Evolutionary conservation across 2,797 vertebrate species (phyloP), one percentile per base, ranked within the genome.

Genomic region (Trematomus bernacchii): DNA sequence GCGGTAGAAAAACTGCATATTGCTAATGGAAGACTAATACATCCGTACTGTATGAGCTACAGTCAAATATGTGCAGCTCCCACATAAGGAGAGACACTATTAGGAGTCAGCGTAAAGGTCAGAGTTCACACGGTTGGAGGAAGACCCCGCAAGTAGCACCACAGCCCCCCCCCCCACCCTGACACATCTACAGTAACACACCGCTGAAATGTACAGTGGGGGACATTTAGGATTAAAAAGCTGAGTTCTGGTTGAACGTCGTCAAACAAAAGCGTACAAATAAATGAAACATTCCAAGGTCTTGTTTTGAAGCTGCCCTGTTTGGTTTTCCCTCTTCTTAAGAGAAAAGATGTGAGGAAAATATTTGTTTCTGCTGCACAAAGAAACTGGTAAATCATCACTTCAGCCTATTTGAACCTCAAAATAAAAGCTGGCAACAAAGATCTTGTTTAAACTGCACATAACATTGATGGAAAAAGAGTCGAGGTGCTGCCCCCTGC

Each of bases 141-240:
- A 72, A 58, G 77, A 89, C 80, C 86, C 52, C 50, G 74, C 19
- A 79, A 76, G 82, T 89, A 92, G 92, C 92, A 93, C 92, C 90
- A 83, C 71, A 82, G 76, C 87, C 74, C 73, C 76, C 72, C 30
- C 80, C 74, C 73, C 76, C 80, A 72, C 66, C 70, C 52, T 42
- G 79, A 78, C 71, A 71, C 50, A 57, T 77, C 18, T 64, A 79
- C 58, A 78, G 66, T 66, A 76, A 77, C 59, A 75, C 40, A 73
- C 48, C 66, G 53, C 53, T 3, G 6, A 62, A 40, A 46, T 54
- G 30, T 64, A 48, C 33, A 73, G 33, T 19, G n/a, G 58, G 19
- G 50, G 55, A 70, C 30, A 58, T 50, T 46, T n/a, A 61, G 55
- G 14, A 18, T 50, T 66, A 51, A 63, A 71, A 65, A 70, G 19